Base-by-base conservation (phyloP, 1,140 invertebrate genomes). In the Aphidius gifuensis region DNA sequence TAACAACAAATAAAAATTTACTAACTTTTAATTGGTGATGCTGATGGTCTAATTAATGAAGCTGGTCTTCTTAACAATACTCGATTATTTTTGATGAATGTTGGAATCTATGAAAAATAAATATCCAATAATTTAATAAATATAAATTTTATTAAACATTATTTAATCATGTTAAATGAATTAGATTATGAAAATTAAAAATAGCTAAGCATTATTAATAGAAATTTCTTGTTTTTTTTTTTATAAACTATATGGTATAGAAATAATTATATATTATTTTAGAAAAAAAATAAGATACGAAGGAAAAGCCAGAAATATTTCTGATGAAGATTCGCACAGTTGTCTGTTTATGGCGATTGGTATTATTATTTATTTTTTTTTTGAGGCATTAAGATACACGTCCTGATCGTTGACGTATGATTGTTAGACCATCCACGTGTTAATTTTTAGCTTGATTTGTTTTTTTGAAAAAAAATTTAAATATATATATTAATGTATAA, bases 361-460 rank as follows among this genome's bases (percentile, higher is more conserved):
- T 32, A 32, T 16, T 32, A 55, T 40, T 55, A 11, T 40, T 43
- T 54, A 32, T 8, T 50, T n/a, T 55, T 39, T 47, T 61, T 39
- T 61, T 42, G 53, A 47, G 45, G 53, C 45, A 53, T 61, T 61
- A 61, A 45, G 23, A 54, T 39, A 51, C 49, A 61, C 43, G 32
- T 38, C 40, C 21, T 16, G 53, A 42, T 55, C 53, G 39, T 44
- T 58, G 32, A 21, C 47, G 57, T 23, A 46, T 49, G 47, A 46
- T 61, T 61, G 60, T 61, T 61, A 61, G 53, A 56, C 45, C n/a
- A 38, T 46, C 49, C 60, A 38, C 11, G 44, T 61, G 50, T 53
- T 61, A 51, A 23, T 45, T 46, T 56, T 46, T 56, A 61, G 39
- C 44, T 43, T 32, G 2, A 32, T 55, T 55, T 55, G 32, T 55